phyloP scores from a whole-genome alignment of 2,113 vertebrate genomes.

The Chloroceryle aenea region DNA sequence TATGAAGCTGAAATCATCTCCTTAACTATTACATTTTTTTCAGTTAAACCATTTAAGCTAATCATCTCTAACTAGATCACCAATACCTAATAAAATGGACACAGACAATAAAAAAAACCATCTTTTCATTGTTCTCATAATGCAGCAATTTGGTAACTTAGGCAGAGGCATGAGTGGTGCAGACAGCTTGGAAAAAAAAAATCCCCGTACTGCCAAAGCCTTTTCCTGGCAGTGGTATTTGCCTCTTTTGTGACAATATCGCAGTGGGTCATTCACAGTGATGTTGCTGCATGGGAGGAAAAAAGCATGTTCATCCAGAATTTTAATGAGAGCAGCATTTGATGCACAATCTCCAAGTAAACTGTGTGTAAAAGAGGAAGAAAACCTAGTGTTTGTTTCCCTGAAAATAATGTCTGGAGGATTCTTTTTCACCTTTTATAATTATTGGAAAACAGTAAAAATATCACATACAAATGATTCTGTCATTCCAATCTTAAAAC shows the following conservation, averaged over 20 bases:
- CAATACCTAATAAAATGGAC: neutral
- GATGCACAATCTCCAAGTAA: neutral
- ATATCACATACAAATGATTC: neutral
- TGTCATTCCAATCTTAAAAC: neutral
- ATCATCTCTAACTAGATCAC: neutral
- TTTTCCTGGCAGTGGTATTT: neutral
- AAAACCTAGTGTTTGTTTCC: neutral
- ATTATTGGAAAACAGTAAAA: neutral
- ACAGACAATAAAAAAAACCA: neutral
- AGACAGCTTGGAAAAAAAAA: accelerated
- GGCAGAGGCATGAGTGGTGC: neutral
- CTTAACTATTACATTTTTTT: neutral
- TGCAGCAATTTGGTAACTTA: neutral
- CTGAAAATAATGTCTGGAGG: neutral
- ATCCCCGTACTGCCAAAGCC: neutral
- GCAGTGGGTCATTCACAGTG: neutral
- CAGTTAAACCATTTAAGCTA: neutral
- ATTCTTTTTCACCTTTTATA: neutral
- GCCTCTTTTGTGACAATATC: neutral
- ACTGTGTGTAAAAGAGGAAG: neutral
- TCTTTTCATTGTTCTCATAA: neutral
- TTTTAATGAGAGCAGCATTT: neutral
- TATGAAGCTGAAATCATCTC: neutral
- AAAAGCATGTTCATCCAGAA: neutral
- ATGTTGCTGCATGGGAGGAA: neutral